Evolutionary conservation across 2,797 vertebrate species (phyloP).

Genomic region (Myotis vivesi): DNA sequence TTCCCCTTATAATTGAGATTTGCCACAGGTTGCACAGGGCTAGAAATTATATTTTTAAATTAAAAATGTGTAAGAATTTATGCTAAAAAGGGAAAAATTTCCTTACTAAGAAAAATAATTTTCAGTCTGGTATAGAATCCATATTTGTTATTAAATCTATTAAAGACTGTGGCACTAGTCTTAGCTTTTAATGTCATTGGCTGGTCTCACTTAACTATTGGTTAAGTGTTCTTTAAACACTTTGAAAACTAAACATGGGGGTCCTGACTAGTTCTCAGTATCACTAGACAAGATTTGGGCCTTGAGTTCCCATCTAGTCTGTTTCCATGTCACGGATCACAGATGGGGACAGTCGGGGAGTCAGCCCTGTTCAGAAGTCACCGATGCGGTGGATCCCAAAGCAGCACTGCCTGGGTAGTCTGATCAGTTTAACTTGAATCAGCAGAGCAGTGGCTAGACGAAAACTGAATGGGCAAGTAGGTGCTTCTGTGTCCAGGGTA

Average conservation of each 20-base stretch:
- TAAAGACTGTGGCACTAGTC: background rate
- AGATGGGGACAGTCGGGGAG: background rate
- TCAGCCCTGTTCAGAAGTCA: background rate
- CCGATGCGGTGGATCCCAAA: background rate
- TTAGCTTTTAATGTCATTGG: conserved; percentile 5
- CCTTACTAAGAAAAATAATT: conserved; percentile 11
- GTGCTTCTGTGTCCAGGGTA: background rate
- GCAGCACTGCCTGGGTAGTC: background rate
- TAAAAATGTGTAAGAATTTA: background rate
- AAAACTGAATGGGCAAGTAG: background rate
- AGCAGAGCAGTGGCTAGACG: background rate
- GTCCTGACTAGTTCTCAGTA: background rate
- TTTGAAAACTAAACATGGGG: background rate
- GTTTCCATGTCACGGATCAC: background rate
- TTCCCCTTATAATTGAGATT: background rate
- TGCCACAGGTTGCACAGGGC: background rate
- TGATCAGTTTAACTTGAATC: background rate
- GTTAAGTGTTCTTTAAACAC: conserved; percentile 15
- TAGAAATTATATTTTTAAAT: conserved; percentile 30
- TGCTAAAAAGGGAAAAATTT: background rate
- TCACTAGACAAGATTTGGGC: background rate
- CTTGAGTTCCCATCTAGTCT: background rate
- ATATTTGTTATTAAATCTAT: background rate
- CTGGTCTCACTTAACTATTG: background rate
- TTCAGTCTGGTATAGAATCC: background rate